Evolutionary conservation across 1,140 invertebrate genomes (phyloP).

Genomic region (Copidosoma floridanum): DNA sequence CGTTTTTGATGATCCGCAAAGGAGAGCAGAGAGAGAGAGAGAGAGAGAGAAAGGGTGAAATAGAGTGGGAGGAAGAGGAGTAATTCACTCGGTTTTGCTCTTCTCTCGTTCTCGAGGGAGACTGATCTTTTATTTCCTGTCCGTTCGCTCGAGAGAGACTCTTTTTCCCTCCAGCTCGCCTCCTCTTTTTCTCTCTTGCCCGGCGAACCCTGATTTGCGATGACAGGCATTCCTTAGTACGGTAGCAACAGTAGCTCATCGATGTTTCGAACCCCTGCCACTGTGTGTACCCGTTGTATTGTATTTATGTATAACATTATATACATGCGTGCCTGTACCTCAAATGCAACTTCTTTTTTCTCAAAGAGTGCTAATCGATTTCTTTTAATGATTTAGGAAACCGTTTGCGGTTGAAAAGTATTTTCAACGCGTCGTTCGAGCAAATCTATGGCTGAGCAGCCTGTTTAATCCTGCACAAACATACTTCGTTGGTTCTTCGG

Average conservation of each 20-base stretch:
- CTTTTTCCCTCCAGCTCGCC: background rate
- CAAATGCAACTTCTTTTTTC: too few species aligned
- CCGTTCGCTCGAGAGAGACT: constrained; percentile 13
- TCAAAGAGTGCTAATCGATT: too few species aligned
- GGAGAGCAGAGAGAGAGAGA: constrained; percentile 11
- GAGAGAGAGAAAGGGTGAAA: constrained; percentile 9
- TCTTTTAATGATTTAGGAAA: too few species aligned
- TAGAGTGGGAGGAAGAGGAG: background rate
- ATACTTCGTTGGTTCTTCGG: too few species aligned
- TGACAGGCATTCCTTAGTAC: constrained; percentile 42
- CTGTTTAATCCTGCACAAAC: too few species aligned
- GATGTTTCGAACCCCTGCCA: constrained; percentile 1
- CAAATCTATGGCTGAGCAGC: too few species aligned
- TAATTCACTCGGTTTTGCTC: constrained; percentile 15
- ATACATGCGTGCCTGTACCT: too few species aligned
- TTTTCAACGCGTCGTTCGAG: too few species aligned
- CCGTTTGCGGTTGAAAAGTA: too few species aligned
- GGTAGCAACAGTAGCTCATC: constrained; percentile 31
- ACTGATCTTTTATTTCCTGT: background rate
- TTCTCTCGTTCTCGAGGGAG: constrained; percentile 23
- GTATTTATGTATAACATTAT: too few species aligned
- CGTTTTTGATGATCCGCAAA: too few species aligned
- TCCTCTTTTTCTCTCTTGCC: background rate
- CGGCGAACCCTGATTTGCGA: constrained; percentile 34
- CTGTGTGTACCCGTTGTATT: too few species aligned